A percentile compares a stretch with the other conserved stretches of the same genome.
Evolutionary conservation across 2,797 vertebrate species (phyloP).

Genomic region (Todus mexicanus): DNA sequence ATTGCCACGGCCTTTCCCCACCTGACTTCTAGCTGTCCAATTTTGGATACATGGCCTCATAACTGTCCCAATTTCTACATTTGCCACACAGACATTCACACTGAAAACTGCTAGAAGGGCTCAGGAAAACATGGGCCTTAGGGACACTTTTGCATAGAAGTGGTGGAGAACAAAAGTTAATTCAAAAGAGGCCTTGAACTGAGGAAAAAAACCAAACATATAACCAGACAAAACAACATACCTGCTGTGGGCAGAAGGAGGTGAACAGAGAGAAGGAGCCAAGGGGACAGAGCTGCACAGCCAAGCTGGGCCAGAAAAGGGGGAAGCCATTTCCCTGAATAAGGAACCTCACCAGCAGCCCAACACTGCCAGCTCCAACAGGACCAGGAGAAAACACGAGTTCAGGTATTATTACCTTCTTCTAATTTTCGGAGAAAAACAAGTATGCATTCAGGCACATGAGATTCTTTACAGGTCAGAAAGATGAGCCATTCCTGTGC

Average conservation of each 20-base stretch:
- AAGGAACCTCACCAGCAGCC: background rate
- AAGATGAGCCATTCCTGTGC: background rate
- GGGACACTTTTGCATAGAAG: background rate
- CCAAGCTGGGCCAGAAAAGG: background rate
- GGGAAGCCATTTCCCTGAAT: background rate
- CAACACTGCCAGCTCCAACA: accelerated
- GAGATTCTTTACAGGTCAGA: background rate
- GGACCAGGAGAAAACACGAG: background rate
- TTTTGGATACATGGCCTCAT: background rate
- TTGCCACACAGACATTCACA: background rate
- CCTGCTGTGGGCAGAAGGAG: background rate
- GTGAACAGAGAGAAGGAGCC: background rate
- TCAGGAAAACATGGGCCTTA: background rate
- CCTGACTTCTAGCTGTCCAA: background rate
- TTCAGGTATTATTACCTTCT: background rate
- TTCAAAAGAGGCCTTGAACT: background rate
- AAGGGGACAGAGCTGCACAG: background rate
- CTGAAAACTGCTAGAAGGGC: background rate
- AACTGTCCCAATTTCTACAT: conserved; percentile 1
- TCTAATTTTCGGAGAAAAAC: background rate
- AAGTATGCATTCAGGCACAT: background rate
- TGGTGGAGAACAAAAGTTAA: background rate
- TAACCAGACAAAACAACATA: no score
- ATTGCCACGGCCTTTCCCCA: background rate
- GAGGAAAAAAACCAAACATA: background rate